These are phyloP conservation scores for Diaprepes abbreviatus DNA, from an alignment of 2,888 invertebrate genomes.

Conservation along the genomic window DNA sequence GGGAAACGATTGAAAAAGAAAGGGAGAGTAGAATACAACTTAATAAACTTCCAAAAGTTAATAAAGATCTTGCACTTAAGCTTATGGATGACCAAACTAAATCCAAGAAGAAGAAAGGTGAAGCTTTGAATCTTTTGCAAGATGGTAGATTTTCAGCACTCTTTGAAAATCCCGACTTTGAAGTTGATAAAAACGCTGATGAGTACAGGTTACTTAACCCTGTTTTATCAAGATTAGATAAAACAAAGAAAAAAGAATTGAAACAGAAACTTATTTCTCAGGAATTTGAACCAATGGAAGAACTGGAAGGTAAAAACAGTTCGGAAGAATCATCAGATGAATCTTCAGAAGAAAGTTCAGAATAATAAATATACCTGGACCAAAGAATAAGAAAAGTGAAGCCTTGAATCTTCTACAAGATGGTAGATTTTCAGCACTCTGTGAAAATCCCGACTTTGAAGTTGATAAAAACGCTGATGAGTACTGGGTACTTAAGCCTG, in stretches of 20 bases:
- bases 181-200: conserved; percentile 88
- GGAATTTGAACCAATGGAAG: conserved; percentile 66
- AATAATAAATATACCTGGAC: conserved; percentile 79
- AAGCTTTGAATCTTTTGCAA: conserved; percentile 76
- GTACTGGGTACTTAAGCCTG: conserved; percentile 89
- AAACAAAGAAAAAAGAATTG: conserved; percentile 75
- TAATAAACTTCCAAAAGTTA: conserved; percentile 88
- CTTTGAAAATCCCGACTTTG: conserved; percentile 93
- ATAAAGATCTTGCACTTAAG: conserved; percentile 89
- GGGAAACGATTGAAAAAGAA: conserved; percentile 90
- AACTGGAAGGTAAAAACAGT: conserved; percentile 66
- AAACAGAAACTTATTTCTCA: conserved; percentile 71
- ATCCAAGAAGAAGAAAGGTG: conserved; percentile 72
- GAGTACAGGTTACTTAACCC: conserved; percentile 92
- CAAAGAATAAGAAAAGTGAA: conserved; percentile 72
- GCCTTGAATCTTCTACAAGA: conserved; percentile 82
- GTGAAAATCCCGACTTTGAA: conserved; percentile 93
- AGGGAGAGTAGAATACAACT: conserved; percentile 84
- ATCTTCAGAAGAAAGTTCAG: conserved; percentile 72
- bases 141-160: conserved; percentile 92
- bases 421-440: conserved; percentile 90
- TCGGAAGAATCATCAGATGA: conserved; percentile 65
- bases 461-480: conserved; percentile 90
- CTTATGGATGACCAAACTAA: conserved; percentile 78
- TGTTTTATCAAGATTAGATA: conserved; percentile 86